Percentiles rank a stretch among this genome's conserved stretches.
Conservation (phyloP, 2,888 invertebrate species). For the Leptinotarsa peninsularis region DNA sequence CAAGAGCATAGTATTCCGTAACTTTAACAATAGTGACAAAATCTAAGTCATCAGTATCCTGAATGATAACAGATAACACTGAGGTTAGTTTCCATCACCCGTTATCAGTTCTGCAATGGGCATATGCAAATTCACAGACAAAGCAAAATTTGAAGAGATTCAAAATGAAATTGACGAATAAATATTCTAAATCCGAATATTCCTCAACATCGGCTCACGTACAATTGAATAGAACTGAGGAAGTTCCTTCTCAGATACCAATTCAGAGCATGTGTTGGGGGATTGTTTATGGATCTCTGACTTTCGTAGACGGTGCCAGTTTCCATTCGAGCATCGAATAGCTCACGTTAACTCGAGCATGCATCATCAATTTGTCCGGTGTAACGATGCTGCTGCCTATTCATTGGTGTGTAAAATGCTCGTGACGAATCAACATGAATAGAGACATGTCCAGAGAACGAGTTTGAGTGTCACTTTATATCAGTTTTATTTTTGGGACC, state of each 20-base stretch:
- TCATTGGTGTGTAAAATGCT: slow-evolving; percentile 12
- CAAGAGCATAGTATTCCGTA: no score
- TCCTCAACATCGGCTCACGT: neutral
- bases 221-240: neutral
- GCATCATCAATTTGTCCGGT: slow-evolving; percentile 27
- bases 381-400: slow-evolving; percentile 1
- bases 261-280: slow-evolving; percentile 14
- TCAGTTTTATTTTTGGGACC: neutral
- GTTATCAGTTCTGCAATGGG: no score
- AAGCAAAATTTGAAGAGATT: neutral
- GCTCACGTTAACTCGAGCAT: slow-evolving; percentile 33
- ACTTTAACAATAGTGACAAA: no score
- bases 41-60: no score
- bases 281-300: slow-evolving; percentile 22
- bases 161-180: neutral
- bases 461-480: neutral
- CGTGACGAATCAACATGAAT: slow-evolving; percentile 13
- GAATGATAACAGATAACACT: no score
- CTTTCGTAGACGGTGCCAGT: slow-evolving; percentile 4
- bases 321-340: slow-evolving; percentile 11
- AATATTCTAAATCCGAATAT: neutral
- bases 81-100: no score
- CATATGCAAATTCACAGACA: no score
- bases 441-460: neutral
- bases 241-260: neutral